A percentile compares a stretch with the other conserved stretches of the same genome.
phyloP scores from a whole-genome alignment of 2,888 invertebrate genomes.

The Aspidiotus destructor region DNA sequence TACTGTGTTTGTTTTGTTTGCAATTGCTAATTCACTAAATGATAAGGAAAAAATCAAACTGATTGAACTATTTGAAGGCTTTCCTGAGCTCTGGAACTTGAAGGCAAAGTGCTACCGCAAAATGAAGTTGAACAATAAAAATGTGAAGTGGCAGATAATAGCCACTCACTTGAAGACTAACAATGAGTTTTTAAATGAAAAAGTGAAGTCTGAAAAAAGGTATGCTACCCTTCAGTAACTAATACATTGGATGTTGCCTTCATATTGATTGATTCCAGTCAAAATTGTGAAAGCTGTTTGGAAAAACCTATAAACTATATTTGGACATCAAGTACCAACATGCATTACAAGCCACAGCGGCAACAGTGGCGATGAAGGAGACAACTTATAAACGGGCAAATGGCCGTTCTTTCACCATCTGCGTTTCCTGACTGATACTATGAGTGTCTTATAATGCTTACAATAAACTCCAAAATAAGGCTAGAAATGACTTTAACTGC shows the following conservation, averaged over 20 bases:
- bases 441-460: too few relatives aligned
- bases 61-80: neutral
- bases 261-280: neutral
- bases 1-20: too few relatives aligned
- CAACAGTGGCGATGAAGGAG: neutral
- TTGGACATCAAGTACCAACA: neutral
- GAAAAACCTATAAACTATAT: neutral
- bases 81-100: neutral
- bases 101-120: neutral
- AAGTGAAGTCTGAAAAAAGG: neutral
- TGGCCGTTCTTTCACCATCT: slow-evolving; percentile 3
- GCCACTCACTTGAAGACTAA: neutral
- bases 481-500: too few relatives aligned
- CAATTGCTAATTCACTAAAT: neutral
- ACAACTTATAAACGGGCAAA: neutral
- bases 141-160: slow-evolving; percentile 1
- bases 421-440: neutral
- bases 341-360: neutral
- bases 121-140: neutral
- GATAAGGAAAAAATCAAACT: neutral
- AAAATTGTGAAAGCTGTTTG: neutral
- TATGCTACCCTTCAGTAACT: neutral
- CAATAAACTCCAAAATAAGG: too few relatives aligned
- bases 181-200: neutral
- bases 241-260: slow-evolving; percentile 4